phyloP scores from a whole-genome alignment of 2,113 vertebrate species.

The Tragelaphus buxtoni region DNA sequence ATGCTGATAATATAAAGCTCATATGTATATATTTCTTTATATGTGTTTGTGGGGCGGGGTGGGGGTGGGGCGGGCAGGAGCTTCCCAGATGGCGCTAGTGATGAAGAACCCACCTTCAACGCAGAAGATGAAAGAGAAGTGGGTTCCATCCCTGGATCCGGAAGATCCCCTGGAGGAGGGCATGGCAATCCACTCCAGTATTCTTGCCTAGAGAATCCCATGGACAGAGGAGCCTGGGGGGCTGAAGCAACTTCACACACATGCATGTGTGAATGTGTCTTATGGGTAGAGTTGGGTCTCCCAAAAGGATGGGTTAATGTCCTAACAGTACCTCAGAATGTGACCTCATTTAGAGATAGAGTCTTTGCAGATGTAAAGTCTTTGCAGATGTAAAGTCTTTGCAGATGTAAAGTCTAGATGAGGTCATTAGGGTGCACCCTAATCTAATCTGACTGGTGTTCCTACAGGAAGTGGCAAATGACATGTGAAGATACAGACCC shows the following conservation, averaged over 20 bases:
- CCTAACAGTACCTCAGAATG: not conserved
- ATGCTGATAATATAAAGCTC: not conserved
- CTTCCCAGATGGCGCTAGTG: not conserved
- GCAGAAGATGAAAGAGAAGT: not conserved
- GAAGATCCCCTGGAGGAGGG: too few species aligned
- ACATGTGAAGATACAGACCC: not conserved
- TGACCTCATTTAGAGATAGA: not conserved
- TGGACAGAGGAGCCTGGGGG: not conserved
- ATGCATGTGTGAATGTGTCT: not conserved
- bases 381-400: not conserved
- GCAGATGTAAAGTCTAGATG: not conserved
- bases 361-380: not conserved
- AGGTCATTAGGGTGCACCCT: not conserved
- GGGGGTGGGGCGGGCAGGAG: not conserved
- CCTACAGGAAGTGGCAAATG: not conserved
- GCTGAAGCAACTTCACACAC: not conserved
- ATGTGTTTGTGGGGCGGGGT: not conserved
- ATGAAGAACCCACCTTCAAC: not conserved
- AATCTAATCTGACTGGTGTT: not conserved
- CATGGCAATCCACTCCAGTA: not conserved
- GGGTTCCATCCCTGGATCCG: not conserved
- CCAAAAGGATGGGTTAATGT: not conserved
- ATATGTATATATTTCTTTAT: not conserved
- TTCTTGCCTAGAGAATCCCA: not conserved
- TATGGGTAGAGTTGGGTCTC: not conserved